Percentiles rank a stretch among this genome's conserved stretches.
phyloP scores from a whole-genome alignment of 2,797 vertebrate genomes.

The Acanthurus leucopareius region DNA sequence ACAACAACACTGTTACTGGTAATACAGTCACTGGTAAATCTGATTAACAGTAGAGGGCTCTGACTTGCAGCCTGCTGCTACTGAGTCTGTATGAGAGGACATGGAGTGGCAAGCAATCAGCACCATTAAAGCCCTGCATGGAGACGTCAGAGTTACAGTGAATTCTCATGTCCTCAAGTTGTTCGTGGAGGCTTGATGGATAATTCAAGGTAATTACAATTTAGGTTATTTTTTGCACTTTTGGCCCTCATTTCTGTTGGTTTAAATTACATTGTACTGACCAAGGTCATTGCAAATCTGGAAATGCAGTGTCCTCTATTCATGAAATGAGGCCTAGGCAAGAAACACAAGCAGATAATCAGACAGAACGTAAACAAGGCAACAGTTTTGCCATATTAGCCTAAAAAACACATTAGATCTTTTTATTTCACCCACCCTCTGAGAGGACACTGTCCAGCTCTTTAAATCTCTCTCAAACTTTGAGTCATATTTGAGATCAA shows the following conservation, averaged over 20 bases:
- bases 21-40: constrained; percentile 9
- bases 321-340: neutral
- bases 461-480: neutral
- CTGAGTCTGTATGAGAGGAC: constrained; percentile 5
- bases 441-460: neutral
- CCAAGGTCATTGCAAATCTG: neutral
- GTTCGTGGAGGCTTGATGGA: constrained; percentile 43
- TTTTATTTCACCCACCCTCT: neutral
- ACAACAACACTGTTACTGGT: constrained; percentile 61
- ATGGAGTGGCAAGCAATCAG: constrained; percentile 26
- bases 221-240: neutral
- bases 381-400: neutral
- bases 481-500: neutral
- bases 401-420: neutral
- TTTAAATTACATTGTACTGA: neutral
- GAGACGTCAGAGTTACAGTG: constrained; percentile 20
- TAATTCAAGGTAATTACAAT: constrained; percentile 32
- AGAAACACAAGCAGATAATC: neutral
- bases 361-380: neutral
- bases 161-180: constrained; percentile 32
- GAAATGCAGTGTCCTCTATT: neutral
- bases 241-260: neutral
- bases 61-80: constrained; percentile 2
- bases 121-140: constrained; percentile 42
- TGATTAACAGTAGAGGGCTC: constrained; percentile 10